These are phyloP conservation scores for Chaetophractus vellerosus DNA, from an alignment of 2,797 vertebrate species.

Conservation along the genomic window DNA sequence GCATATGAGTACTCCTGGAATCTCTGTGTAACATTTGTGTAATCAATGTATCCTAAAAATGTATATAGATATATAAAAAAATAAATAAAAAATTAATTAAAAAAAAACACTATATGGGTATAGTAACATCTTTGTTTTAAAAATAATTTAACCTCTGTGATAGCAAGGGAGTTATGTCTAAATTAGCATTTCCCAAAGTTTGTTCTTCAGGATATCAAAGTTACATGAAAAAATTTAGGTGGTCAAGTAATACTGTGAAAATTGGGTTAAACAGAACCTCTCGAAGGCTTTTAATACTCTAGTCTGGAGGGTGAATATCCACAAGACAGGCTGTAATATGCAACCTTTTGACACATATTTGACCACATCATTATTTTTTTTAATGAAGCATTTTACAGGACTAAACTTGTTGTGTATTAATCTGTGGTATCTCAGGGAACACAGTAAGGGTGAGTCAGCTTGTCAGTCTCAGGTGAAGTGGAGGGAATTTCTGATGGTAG, in stretches of 20 bases:
- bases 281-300: not conserved
- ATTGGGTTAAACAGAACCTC: not conserved
- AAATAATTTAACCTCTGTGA: not conserved
- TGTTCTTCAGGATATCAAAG: not conserved
- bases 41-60: too few species aligned
- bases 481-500: slow-evolving; percentile 17
- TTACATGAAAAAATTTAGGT: slow-evolving; percentile 5
- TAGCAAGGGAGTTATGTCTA: not conserved
- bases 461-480: not conserved
- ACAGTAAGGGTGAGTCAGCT: not conserved
- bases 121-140: not conserved
- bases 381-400: not conserved
- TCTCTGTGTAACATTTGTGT: too few species aligned
- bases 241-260: not conserved
- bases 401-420: not conserved
- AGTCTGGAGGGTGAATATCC: not conserved
- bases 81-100: too few species aligned
- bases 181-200: slow-evolving; percentile 54
- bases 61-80: too few species aligned
- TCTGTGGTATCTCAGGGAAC: not conserved
- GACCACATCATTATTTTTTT: not conserved
- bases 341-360: not conserved
- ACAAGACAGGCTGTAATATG: not conserved
- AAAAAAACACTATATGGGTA: not conserved
- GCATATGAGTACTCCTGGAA: too few species aligned